Evolutionary conservation across 2,888 invertebrate species (phyloP).

Genomic region (Sphaerophoria rueppellii): DNA sequence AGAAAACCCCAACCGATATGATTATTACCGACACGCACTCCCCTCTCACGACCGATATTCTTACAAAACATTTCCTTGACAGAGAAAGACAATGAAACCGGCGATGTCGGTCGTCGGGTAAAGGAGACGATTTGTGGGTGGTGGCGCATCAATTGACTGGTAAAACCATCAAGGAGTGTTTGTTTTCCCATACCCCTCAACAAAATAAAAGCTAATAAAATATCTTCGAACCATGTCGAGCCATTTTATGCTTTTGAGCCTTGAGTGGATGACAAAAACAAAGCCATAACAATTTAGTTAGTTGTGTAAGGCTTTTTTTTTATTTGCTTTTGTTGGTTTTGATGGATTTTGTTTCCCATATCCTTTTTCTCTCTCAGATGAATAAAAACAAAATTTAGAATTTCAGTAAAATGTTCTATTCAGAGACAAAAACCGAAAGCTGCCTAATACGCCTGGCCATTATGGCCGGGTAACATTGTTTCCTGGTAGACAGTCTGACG

Average conservation of each 20-base stretch:
- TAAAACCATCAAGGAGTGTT: slow-evolving; percentile 33
- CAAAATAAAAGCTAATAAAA: slow-evolving; percentile 20
- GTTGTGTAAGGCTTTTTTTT: slow-evolving; percentile 53
- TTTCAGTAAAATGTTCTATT: slow-evolving; percentile 24
- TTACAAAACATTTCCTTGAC: not conserved
- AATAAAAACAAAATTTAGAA: not conserved
- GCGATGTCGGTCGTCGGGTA: too few relatives aligned
- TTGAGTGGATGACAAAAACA: slow-evolving; percentile 61
- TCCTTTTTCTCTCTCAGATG: not conserved
- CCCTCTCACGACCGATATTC: not conserved
- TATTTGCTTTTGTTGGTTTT: slow-evolving; percentile 40
- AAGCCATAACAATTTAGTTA: slow-evolving; percentile 67
- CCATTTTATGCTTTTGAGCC: slow-evolving; percentile 48
- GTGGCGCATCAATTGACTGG: slow-evolving; percentile 62
- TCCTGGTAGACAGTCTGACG: slow-evolving; percentile 54
- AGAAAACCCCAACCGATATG: slow-evolving; percentile 48
- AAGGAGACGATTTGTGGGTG: not conserved
- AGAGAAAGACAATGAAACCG: slow-evolving; percentile 10
- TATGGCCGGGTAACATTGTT: slow-evolving; percentile 53
- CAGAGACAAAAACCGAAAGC: slow-evolving; percentile 19
- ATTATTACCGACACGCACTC: not conserved
- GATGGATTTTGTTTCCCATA: slow-evolving; percentile 18
- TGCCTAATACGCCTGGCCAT: slow-evolving; percentile 63
- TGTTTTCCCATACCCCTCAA: too few relatives aligned
- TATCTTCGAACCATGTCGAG: slow-evolving; percentile 30